phyloP scores from a whole-genome alignment of 2,888 invertebrate species.

The Therioaphis trifolii region DNA sequence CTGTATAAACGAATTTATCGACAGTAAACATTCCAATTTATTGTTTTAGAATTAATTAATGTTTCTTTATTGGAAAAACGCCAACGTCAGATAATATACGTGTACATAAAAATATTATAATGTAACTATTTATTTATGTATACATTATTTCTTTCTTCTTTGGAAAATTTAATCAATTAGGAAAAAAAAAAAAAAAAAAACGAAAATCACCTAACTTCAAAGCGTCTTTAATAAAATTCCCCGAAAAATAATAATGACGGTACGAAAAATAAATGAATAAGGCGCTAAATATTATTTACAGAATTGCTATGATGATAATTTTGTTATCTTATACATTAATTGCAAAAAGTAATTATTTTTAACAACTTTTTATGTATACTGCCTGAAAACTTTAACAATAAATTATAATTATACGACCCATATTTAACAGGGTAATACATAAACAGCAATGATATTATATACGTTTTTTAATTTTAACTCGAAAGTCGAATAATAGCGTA shows the following conservation, averaged over 20 bases:
- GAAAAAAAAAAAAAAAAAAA: background rate
- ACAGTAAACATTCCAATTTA: conserved; percentile 13
- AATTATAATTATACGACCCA: background rate
- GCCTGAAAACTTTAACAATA: conserved; percentile 4
- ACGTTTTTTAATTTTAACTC: background rate
- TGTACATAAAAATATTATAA: background rate
- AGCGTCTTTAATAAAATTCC: background rate
- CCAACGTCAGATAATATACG: background rate
- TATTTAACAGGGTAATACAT: background rate
- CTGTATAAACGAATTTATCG: background rate
- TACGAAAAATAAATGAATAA: background rate
- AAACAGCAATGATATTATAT: background rate
- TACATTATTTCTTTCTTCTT: background rate
- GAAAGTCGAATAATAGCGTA: background rate
- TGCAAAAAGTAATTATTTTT: conserved; percentile 12
- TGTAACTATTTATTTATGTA: background rate
- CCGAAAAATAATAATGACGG: background rate
- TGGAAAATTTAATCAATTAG: conserved; percentile 15
- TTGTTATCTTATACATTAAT: conserved; percentile 3
- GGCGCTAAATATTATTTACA: background rate
- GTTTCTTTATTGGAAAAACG: background rate
- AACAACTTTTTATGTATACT: background rate
- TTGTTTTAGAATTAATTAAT: conserved; percentile 43
- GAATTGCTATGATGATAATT: background rate
- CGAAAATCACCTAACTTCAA: background rate